phyloP scores from a whole-genome alignment of 1,140 invertebrate species.

The Dinoponera quadriceps region DNA sequence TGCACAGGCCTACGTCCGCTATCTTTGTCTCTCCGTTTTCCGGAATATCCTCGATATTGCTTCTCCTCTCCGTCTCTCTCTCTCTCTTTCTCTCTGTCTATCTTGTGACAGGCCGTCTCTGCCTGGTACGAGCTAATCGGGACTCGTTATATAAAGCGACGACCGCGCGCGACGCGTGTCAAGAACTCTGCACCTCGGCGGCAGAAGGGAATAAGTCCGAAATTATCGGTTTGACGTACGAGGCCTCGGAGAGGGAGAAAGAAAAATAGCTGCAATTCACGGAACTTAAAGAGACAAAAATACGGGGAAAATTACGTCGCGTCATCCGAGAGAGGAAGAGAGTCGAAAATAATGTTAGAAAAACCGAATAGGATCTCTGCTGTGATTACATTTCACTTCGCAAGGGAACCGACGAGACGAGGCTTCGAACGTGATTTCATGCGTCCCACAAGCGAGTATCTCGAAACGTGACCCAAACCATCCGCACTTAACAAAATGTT shows the following conservation, averaged over 20 bases:
- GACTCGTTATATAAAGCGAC: conserved; percentile 72
- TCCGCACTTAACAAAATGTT: conserved; percentile 38
- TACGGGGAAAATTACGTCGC: too few species aligned
- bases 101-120: conserved; percentile 64
- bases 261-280: neutral
- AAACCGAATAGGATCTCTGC: neutral
- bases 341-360: neutral
- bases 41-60: conserved; percentile 38
- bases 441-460: neutral
- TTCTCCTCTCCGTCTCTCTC: neutral
- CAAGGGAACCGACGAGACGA: too few species aligned
- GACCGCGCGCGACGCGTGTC: conserved; percentile 41
- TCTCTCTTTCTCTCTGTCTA: conserved; percentile 5
- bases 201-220: neutral
- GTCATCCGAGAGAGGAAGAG: too few species aligned
- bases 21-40: conserved; percentile 43
- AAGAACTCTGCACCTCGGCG: conserved; percentile 23
- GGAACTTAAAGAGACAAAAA: neutral
- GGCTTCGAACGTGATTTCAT: neutral
- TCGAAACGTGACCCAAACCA: conserved; percentile 45
- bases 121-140: conserved; percentile 73
- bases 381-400: neutral
- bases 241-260: neutral
- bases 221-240: neutral
- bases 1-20: neutral